Percentiles rank a stretch among this genome's conserved stretches.
phyloP scores from a whole-genome alignment of 1,140 invertebrate genomes.

The Zeugodacus cucurbitae region DNA sequence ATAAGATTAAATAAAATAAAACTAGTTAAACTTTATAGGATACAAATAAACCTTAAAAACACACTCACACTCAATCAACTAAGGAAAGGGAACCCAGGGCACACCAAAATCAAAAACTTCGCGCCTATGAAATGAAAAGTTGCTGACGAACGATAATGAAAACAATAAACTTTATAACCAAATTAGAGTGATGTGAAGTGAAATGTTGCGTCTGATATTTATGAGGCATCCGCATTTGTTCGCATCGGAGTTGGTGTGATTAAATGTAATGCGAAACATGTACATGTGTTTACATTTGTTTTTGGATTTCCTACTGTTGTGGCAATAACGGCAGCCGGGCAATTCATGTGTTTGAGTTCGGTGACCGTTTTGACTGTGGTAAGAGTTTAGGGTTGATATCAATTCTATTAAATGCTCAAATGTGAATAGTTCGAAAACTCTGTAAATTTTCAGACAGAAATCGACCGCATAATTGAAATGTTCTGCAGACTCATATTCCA shows the following conservation, averaged over 20 bases:
- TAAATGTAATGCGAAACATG: background rate
- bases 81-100: background rate
- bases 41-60: background rate
- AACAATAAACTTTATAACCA: conserved; percentile 7
- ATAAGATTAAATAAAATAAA: background rate
- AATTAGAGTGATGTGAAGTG: conserved; percentile 12
- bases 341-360: background rate
- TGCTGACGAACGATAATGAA: conserved; percentile 32
- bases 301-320: background rate
- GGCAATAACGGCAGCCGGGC: background rate
- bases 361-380: background rate
- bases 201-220: background rate
- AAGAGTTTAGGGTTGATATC: too few species aligned
- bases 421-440: too few species aligned
- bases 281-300: background rate
- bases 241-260: background rate
- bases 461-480: too few species aligned
- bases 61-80: background rate
- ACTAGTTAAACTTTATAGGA: background rate
- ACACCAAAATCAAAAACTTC: background rate
- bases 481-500: too few species aligned
- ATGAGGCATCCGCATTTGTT: background rate
- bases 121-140: background rate
- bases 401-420: too few species aligned
- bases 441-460: too few species aligned